Conservation (phyloP, 2,888 invertebrate species). For the Cephus spinipes region DNA sequence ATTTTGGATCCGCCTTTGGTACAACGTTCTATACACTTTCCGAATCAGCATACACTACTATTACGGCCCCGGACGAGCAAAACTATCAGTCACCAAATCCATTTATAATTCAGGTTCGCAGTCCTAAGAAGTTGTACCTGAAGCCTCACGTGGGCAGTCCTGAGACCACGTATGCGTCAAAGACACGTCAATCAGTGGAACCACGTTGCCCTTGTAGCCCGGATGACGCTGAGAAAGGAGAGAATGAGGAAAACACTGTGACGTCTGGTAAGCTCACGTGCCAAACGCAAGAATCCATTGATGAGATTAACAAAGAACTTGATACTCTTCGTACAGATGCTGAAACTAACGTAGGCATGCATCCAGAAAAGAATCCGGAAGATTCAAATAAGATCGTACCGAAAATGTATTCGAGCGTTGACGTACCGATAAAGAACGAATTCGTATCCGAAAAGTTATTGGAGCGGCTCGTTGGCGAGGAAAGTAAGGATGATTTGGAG, state of each 20-base stretch:
- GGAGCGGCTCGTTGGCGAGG: background rate
- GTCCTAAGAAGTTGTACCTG: slow-evolving; percentile 47
- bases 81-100: slow-evolving; percentile 51
- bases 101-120: slow-evolving; percentile 41
- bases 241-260: background rate
- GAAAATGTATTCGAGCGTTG: too few species aligned
- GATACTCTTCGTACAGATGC: slow-evolving; percentile 10
- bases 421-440: too few species aligned
- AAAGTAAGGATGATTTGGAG: background rate
- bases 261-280: background rate
- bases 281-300: background rate
- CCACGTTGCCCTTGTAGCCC: background rate
- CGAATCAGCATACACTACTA: background rate
- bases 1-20: background rate
- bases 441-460: background rate
- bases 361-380: background rate
- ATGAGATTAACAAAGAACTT: slow-evolving; percentile 49
- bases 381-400: background rate
- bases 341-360: background rate
- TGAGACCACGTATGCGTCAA: slow-evolving; percentile 39
- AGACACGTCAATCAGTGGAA: background rate
- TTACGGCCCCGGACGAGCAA: background rate
- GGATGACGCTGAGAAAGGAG: background rate
- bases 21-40: slow-evolving; percentile 15
- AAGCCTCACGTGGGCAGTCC: slow-evolving; percentile 52